Evolutionary conservation across 1,140 invertebrate genomes (phyloP), one percentile per base, ranked within the genome.

Genomic region (Drosophila fuyamai): DNA sequence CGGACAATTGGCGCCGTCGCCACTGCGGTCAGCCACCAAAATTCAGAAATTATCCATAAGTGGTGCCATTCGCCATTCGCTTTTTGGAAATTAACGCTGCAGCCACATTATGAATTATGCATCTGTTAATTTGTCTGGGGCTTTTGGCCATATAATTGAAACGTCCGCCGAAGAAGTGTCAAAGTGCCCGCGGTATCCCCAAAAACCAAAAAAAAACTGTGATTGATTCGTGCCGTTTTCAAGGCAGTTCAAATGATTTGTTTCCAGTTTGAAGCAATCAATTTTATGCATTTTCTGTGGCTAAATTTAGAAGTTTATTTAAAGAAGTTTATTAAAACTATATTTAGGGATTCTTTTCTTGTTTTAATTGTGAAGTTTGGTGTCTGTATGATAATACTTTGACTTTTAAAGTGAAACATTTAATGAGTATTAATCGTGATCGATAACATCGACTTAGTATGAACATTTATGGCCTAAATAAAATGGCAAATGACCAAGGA

Each of bases 71-170:
- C 14, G 50, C 14, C 14, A 36, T 12, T 36, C 29, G 55, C 29
- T 43, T 40, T 66, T 66, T 57, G 51, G n/a, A 57, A 72, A 70
- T 58, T 58, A 67, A 46, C 23, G 40, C 23, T 38, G 66, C 67
- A 56, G 65, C 67, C 27, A 6, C 67, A 71, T 35, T 58, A 59
- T 79, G 67, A 79, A 79, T 79, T 38, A 79, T 79, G 76, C 76
- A 79, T 79, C 43, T 50, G 50, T 73, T 78, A 60, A 79, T 79
- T 79, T 71, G 29, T 57, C 60, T 67, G 58, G 29, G 46, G 50
- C 68, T 58, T 72, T 51, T 72, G 48, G 66, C 32, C 68, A 43
- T 53, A 44, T 71, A 71, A 71, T 72, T 71, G 66, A 73, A 71
- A 71, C 35, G 54, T 70, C 38, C 16, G 43, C 1, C 41, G 67